Percentiles rank a stretch among this genome's conserved stretches.
phyloP scores from a whole-genome alignment of 2,888 invertebrate species.

The Steinernema hermaphroditum region DNA sequence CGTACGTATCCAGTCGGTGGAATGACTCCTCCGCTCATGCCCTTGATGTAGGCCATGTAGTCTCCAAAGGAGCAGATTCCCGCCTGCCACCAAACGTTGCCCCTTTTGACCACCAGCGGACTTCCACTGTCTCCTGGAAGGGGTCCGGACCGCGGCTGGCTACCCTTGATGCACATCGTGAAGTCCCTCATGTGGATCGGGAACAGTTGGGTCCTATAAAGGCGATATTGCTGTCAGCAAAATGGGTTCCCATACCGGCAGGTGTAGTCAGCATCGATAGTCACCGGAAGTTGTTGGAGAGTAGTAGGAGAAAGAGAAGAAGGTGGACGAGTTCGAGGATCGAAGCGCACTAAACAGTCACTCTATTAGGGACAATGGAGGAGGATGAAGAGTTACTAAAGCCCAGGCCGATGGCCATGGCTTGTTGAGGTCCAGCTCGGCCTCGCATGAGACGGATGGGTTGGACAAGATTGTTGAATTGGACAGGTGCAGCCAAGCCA shows the following conservation, averaged over 20 bases:
- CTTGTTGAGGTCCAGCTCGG: background rate
- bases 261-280: conserved; percentile 1
- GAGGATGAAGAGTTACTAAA: background rate
- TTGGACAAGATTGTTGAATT: background rate
- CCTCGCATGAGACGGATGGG: background rate
- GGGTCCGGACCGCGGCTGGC: background rate
- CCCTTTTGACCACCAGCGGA: background rate
- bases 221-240: background rate
- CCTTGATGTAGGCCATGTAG: conserved; percentile 6
- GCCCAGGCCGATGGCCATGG: conserved; percentile 4
- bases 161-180: too few relatives aligned
- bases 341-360: background rate
- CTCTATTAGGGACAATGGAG: background rate
- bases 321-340: background rate
- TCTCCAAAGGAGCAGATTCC: conserved; percentile 9
- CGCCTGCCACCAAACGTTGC: background rate
- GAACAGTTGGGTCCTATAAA: background rate
- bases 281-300: conserved; percentile 1
- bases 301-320: background rate
- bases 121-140: background rate
- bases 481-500: conserved; percentile 8
- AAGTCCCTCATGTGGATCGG: background rate
- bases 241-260: background rate
- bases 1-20: background rate
- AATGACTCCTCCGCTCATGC: background rate